Evolutionary conservation across 2,888 invertebrate species (phyloP), one percentile per base, ranked within the genome.

Genomic region (Chouioia cunea): DNA sequence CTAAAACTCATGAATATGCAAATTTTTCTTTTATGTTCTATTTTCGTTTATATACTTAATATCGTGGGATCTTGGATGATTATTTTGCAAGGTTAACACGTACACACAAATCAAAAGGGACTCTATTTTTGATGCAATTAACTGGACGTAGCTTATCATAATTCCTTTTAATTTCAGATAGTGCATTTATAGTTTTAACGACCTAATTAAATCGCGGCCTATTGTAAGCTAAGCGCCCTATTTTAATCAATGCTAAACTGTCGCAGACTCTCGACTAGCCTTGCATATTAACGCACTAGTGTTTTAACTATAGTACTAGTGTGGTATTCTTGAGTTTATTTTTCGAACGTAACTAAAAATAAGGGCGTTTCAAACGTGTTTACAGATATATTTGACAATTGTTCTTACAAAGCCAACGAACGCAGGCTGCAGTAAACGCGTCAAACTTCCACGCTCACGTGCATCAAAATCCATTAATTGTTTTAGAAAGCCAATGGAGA

Each of bases 121-220:
- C 16, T 6, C 18, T 65, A 57, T 65, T 54, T 27, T 60, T 52
- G 12, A 20, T 43, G 56, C 16, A 66, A 70, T 65, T 70, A 70
- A 48, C n/a, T 62, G 44, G 22, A 36, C 36, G 36, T 36, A 56
- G 16, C 36, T 50, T 60, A 64, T 56, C 54, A 18, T 56, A 60
- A 65, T 22, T 18, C 22, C 20, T 23, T 48, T 15, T 56, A 22
- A 60, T 70, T 65, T 70, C 16, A 48, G 48, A 56, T 48, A 36
- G 46, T 60, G 12, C 53, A 18, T 44, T 52, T 57, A 50, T 57
- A 50, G 18, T 18, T 36, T 65, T 48, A 23, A 63, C n/a, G 22
- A 53, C 23, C 16, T 16, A 20, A 14, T n/a, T n/a, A 54, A 54
- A 27, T 14, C 15, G 54, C 53, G 15, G 27, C 36, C 10, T 27